Evolutionary conservation across 2,888 invertebrate species (phyloP), one percentile per base, ranked within the genome.

Genomic region (Pseudococcus jackbeardsleyi): DNA sequence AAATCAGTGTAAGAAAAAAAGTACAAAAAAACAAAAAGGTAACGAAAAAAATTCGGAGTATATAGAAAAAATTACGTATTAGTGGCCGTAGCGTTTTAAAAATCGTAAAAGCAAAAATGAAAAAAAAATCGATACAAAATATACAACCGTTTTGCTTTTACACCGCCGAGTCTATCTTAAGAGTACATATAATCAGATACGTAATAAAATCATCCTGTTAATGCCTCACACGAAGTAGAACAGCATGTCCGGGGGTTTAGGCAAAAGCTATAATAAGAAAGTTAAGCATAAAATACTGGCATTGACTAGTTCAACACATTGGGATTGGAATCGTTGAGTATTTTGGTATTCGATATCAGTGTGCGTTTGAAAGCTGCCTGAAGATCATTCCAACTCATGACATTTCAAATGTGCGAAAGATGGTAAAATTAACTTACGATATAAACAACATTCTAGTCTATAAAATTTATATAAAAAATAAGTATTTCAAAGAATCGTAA

Each of bases 201-300:
- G 26, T 33, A 82, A 82, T 46, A 19, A 72, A 46, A 9, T 19
- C 42, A 46, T 46, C n/a, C 19, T 46, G n/a, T 42, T 33, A 46
- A 46, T 46, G 79, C n/a, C 12, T 6, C 26, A 11, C 26, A 72
- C 26, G 26, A 33, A 79, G 8, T 12, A 42, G 19, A 39, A 17
- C 79, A 17, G 9, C 79, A 46, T 39, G 79, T 19, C 11, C 46
- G 3, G n/a, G 4, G 19, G 46, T 46, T 17, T 82, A 82, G 8
- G 46, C 46, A 46, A 39, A 46, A 82, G 42, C 46, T 82, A 26
- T 12, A 42, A 46, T 19, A 46, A 82, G 39, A 77, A 33, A 42
- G 46, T 82, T 82, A 82, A 82, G 46, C 39, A 82, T 46, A 82
- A 82, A 82, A 82, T 46, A 82, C 79, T 82, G 79, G 79, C 79